Percentiles rank a stretch among this genome's conserved stretches.
Conservation (phyloP, 2,113 vertebrate species). For the Notarius quadriscutis region DNA sequence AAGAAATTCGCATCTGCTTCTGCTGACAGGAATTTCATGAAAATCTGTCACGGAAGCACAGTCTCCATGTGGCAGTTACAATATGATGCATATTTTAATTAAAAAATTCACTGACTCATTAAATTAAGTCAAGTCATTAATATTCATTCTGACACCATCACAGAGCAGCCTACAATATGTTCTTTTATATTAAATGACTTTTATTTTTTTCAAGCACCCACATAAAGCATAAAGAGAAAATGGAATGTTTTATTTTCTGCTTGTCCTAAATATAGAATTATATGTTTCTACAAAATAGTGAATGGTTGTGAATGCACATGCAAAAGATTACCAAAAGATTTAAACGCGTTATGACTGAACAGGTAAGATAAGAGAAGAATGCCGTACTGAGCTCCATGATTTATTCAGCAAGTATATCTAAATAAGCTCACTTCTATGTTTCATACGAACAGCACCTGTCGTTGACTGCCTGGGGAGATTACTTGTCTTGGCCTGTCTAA, state of each 20-base stretch:
- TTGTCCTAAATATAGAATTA: background rate
- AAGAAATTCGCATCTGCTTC: background rate
- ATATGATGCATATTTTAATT: slow-evolving; percentile 2
- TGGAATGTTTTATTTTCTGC: background rate
- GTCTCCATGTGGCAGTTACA: background rate
- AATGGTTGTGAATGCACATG: background rate
- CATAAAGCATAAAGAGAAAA: background rate
- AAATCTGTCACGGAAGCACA: slow-evolving; percentile 8
- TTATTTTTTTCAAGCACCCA: background rate
- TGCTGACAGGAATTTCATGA: slow-evolving; percentile 22
- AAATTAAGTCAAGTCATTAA: slow-evolving; percentile 7
- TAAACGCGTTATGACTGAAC: background rate
- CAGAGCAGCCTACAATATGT: background rate
- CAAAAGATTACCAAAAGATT: background rate
- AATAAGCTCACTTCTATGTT: slow-evolving; percentile 12
- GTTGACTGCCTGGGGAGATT: background rate
- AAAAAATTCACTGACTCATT: slow-evolving; percentile 20
- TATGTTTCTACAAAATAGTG: background rate
- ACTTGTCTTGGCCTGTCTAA: slow-evolving; percentile 36
- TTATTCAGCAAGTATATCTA: background rate
- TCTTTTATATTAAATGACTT: background rate
- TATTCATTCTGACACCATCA: background rate
- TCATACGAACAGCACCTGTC: slow-evolving; percentile 25
- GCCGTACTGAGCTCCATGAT: background rate
- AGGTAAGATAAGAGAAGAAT: background rate